Evolutionary conservation across 2,797 vertebrate species (phyloP).

Genomic region (Octomys mimax): DNA sequence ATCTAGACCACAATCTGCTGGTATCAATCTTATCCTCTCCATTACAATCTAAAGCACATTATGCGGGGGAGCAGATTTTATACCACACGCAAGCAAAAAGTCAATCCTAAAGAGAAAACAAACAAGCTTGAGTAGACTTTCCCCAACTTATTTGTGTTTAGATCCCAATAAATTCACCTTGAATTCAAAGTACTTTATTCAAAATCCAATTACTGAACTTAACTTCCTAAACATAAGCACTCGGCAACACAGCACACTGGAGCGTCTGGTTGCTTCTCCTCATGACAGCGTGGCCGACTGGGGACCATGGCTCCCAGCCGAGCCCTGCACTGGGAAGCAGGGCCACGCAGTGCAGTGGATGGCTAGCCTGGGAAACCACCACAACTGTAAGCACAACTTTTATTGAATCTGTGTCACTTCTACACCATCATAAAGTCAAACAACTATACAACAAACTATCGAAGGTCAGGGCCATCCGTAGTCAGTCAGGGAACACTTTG

Average conservation of each 20-base stretch:
- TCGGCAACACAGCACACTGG: background rate
- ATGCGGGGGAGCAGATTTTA: constrained; percentile 1
- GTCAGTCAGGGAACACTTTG: background rate
- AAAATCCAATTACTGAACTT: background rate
- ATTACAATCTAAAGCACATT: background rate
- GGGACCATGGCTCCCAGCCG: background rate
- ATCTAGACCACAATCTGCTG: background rate
- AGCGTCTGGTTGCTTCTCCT: background rate
- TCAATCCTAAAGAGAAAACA: background rate
- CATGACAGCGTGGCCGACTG: too few species aligned
- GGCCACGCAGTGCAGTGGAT: background rate
- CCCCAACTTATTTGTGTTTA: background rate
- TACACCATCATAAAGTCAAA: background rate
- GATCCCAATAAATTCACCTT: background rate
- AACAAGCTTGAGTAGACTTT: background rate
- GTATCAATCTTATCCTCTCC: background rate
- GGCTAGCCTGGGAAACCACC: background rate
- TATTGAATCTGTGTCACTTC: background rate
- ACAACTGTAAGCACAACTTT: background rate
- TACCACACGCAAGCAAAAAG: background rate
- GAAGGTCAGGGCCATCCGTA: background rate
- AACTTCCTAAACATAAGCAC: background rate
- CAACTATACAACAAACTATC: too few species aligned
- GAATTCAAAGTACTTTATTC: background rate
- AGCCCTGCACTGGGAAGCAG: background rate